A percentile compares a stretch with the other conserved stretches of the same genome.
phyloP scores from a whole-genome alignment of 2,888 invertebrate genomes.

The Strigamia transsilvanica region DNA sequence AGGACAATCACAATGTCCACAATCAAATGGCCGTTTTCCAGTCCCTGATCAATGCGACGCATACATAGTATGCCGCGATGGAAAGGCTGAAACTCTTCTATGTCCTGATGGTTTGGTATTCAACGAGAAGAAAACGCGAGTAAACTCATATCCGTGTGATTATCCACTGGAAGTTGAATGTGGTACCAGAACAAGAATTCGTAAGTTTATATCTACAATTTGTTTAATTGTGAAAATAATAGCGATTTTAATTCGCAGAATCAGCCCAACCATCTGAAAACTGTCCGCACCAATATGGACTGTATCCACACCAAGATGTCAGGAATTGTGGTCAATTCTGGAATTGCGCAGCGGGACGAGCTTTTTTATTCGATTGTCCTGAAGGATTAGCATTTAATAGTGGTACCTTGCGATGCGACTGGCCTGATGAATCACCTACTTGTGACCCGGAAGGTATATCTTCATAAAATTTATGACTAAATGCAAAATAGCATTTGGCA shows the following conservation, averaged over 20 bases:
- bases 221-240: neutral
- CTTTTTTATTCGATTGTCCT: conserved; percentile 78
- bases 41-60: conserved; percentile 88
- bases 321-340: conserved; percentile 81
- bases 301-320: conserved; percentile 79
- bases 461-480: conserved; percentile 19
- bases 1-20: conserved; percentile 71
- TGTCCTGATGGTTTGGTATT: conserved; percentile 87
- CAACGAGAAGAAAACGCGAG: conserved; percentile 70
- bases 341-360: conserved; percentile 82
- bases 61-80: conserved; percentile 81
- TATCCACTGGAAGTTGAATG: conserved; percentile 86
- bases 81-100: conserved; percentile 78
- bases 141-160: conserved; percentile 75
- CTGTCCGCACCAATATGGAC: conserved; percentile 85
- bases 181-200: conserved; percentile 73
- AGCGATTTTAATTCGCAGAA: conserved; percentile 66
- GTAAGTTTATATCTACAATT: conserved; percentile 70
- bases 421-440: conserved; percentile 83
- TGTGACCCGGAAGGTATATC: conserved; percentile 80
- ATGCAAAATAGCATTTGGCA: neutral
- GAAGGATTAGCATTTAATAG: conserved; percentile 82
- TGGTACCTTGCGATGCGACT: conserved; percentile 80
- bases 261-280: conserved; percentile 76
- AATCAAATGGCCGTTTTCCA: conserved; percentile 82